Conservation (phyloP, 1,140 invertebrate genomes). For the Drosophila takahashii region DNA sequence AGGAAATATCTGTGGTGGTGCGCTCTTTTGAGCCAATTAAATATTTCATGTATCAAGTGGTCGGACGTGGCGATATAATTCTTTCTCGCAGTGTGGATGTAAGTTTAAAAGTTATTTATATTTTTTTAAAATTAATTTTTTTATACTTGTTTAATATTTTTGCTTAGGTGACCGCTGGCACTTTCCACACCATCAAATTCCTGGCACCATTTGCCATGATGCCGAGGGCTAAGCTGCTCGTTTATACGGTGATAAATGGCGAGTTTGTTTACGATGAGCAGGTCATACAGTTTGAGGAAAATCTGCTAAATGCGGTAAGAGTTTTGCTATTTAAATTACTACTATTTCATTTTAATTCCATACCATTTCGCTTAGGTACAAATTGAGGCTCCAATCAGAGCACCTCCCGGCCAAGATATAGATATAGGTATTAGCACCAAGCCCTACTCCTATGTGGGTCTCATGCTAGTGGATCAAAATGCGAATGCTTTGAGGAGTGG, state of each 20-base stretch:
- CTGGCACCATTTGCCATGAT: slow-evolving; percentile 92
- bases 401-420: slow-evolving; percentile 90
- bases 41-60: slow-evolving; percentile 92
- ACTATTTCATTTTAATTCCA: background rate
- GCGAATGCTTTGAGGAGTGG: slow-evolving; percentile 89
- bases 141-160: background rate
- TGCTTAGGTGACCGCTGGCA: slow-evolving; percentile 71
- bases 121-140: too few relatives aligned
- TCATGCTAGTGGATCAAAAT: slow-evolving; percentile 95
- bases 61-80: slow-evolving; percentile 95
- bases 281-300: slow-evolving; percentile 91
- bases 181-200: slow-evolving; percentile 86
- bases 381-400: slow-evolving; percentile 86
- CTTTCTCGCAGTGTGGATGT: slow-evolving; percentile 89
- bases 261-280: slow-evolving; percentile 94
- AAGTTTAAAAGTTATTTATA: slow-evolving; percentile 17
- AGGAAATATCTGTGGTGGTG: slow-evolving; percentile 92
- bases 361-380: slow-evolving; percentile 41
- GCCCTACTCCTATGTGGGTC: slow-evolving; percentile 94
- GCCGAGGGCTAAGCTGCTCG: slow-evolving; percentile 92
- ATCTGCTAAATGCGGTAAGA: slow-evolving; percentile 90
- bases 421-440: slow-evolving; percentile 91
- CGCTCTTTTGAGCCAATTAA: slow-evolving; percentile 92
- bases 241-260: slow-evolving; percentile 91
- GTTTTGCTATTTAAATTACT: slow-evolving; percentile 49